Evolutionary conservation across 2,888 invertebrate species (phyloP).

Genomic region (Cantharis rufa): DNA sequence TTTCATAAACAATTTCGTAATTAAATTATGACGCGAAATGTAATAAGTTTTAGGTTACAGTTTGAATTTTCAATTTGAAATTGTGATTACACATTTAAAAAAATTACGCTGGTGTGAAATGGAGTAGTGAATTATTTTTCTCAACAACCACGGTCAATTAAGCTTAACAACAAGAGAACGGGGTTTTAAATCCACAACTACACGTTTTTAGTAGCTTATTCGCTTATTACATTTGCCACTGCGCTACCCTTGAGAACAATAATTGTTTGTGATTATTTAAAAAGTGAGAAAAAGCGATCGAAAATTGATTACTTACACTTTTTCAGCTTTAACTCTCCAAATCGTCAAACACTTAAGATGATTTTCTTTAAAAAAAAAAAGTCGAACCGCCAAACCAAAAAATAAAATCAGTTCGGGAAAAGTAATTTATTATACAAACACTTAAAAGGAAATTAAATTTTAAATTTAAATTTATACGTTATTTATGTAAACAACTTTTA

Average conservation of each 20-base stretch:
- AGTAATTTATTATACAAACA: not conserved
- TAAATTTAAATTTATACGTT: not conserved
- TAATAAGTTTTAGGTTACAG: not conserved
- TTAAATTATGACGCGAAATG: not conserved
- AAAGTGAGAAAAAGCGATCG: not conserved
- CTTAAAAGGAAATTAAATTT: not conserved
- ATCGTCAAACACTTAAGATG: not conserved
- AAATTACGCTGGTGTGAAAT: not conserved
- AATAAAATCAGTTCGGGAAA: not conserved
- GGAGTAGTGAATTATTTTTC: not conserved
- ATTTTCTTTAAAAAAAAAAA: not conserved
- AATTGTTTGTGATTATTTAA: not conserved
- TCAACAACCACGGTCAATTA: not conserved
- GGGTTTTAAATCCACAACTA: not conserved
- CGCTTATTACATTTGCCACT: not conserved
- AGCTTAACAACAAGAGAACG: not conserved
- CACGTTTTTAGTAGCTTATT: not conserved
- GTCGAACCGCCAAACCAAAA: not conserved
- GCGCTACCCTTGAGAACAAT: not conserved
- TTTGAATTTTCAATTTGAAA: not conserved
- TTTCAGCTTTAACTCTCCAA: not conserved
- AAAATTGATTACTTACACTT: not conserved
- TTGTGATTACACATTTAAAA: not conserved
- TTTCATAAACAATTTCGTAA: not conserved
- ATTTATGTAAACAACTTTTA: not conserved